phyloP scores from a whole-genome alignment of 2,113 vertebrate species.

The Notothenia coriiceps region DNA sequence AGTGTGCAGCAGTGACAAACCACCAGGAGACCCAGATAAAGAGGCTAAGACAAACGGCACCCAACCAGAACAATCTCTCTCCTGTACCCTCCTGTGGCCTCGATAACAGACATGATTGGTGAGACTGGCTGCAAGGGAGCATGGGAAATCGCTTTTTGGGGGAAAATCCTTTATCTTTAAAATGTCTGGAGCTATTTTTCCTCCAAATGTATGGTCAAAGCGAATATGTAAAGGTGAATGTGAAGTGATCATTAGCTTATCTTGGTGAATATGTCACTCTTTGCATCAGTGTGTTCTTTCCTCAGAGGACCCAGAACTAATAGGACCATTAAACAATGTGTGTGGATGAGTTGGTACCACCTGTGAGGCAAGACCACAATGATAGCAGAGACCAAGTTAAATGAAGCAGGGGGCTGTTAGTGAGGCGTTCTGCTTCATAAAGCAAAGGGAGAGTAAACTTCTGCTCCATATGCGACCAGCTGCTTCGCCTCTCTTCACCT shows the following conservation, averaged over 20 bases:
- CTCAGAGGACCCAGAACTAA: conserved; percentile 24
- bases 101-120: conserved; percentile 65
- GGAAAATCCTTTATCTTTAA: conserved; percentile 53
- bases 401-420: conserved; percentile 56
- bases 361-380: conserved; percentile 14
- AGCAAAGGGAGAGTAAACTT: conserved; percentile 62
- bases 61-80: conserved; percentile 40
- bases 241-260: conserved; percentile 68
- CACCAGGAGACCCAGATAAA: conserved; percentile 59
- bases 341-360: conserved; percentile 46
- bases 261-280: conserved; percentile 19
- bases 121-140: conserved; percentile 43
- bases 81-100: conserved; percentile 40
- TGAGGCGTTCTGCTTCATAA: conserved; percentile 48
- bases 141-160: conserved; percentile 45
- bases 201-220: conserved; percentile 52
- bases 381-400: conserved; percentile 38
- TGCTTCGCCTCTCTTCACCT: conserved; percentile 62
- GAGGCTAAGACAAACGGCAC: conserved; percentile 48
- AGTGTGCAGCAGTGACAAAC: conserved; percentile 32
- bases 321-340: conserved; percentile 43
- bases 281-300: conserved; percentile 10
- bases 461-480: conserved; percentile 62
- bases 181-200: conserved; percentile 37
- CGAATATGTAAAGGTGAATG: conserved; percentile 51